phyloP scores from a whole-genome alignment of 1,140 invertebrate species.

The Colletes gigas region DNA sequence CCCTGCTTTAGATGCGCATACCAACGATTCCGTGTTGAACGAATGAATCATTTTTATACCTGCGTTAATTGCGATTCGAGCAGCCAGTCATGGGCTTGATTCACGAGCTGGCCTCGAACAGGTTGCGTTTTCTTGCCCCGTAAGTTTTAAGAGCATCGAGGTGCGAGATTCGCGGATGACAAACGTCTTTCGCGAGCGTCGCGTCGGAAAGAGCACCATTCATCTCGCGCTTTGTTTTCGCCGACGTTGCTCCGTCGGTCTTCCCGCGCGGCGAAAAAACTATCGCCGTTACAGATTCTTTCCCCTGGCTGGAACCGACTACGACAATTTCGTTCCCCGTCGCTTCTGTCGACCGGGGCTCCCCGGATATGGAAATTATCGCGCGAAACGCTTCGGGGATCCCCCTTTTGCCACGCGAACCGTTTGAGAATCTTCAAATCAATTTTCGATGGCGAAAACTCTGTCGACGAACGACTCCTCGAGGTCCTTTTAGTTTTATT shows the following conservation, averaged over 20 bases:
- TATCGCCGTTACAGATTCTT: slow-evolving; percentile 56
- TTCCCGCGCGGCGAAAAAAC: slow-evolving; percentile 43
- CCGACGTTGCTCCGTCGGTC: slow-evolving; percentile 23
- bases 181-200: slow-evolving; percentile 58
- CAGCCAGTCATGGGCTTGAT: background rate
- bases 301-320: slow-evolving; percentile 33
- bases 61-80: background rate
- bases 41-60: too few species aligned
- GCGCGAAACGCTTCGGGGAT: background rate
- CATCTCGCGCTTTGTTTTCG: slow-evolving; percentile 58
- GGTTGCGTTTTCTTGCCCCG: background rate
- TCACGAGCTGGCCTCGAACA: background rate
- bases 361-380: background rate
- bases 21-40: too few species aligned
- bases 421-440: background rate
- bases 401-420: background rate
- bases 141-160: slow-evolving; percentile 34
- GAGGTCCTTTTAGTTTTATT: too few species aligned
- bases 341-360: slow-evolving; percentile 9
- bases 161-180: slow-evolving; percentile 54
- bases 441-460: too few species aligned
- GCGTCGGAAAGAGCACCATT: slow-evolving; percentile 54
- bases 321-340: slow-evolving; percentile 46
- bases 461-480: too few species aligned
- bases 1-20: too few species aligned